Percentiles rank a stretch among this genome's conserved stretches.
Conservation (phyloP, 2,113 vertebrate genomes). For the Ceuthmochares aereus region DNA sequence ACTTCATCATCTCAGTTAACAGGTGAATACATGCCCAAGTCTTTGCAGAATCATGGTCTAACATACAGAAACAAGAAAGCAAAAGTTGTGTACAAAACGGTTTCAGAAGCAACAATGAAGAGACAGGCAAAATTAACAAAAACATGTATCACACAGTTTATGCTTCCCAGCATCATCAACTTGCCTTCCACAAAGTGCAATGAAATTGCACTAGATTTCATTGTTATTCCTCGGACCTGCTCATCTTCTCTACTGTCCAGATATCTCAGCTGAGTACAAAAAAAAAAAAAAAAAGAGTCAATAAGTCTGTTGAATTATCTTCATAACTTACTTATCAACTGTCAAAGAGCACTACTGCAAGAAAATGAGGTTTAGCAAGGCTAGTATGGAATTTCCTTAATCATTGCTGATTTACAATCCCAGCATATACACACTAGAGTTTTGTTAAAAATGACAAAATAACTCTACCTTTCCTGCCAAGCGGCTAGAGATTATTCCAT, state of each 20-base stretch:
- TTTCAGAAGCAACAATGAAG: not conserved
- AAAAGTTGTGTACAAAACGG: not conserved
- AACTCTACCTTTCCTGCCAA: constrained; percentile 91
- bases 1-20: not conserved
- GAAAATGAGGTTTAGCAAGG: not conserved
- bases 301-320: not conserved
- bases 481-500: constrained; percentile 94
- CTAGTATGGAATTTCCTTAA: not conserved
- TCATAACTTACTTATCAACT: not conserved
- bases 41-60: not conserved
- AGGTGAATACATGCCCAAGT: not conserved
- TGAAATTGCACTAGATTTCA: constrained; percentile 99
- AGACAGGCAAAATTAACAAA: not conserved
- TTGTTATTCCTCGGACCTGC: constrained; percentile 94
- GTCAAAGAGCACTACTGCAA: rapidly evolving
- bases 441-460: not conserved
- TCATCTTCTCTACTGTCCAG: constrained; percentile 97
- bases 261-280: constrained; percentile 85
- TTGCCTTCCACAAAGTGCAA: constrained; percentile 84
- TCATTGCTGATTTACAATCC: not conserved
- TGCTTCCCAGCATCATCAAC: not conserved
- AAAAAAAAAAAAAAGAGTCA: not conserved
- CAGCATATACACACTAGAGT: not conserved
- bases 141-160: not conserved
- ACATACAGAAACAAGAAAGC: not conserved